Base-by-base conservation (phyloP, 1,140 invertebrate species). In the Ladona fulva region DNA sequence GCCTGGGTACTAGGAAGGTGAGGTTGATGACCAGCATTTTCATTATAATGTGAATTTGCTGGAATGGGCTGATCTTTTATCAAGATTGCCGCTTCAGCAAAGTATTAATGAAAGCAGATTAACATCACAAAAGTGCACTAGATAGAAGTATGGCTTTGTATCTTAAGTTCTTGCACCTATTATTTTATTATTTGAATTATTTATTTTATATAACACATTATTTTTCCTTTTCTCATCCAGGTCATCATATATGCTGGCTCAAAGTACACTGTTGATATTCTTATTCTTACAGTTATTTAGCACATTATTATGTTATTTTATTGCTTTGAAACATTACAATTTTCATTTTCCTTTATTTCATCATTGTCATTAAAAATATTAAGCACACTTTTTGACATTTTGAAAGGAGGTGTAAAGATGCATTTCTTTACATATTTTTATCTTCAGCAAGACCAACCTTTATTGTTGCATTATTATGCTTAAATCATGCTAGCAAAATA, bases 241-340 rank as follows among this genome's bases (percentile, higher is more conserved):
- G 29, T 74, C 37, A 52, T 24, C 37, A 42, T 74, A 25, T n/a
- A 42, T 73, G 76, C 74, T 77, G 76, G 76, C 76, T 73, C 29
- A 81, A 86, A 85, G 81, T 84, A 83, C 80, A 80, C 74, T 80
- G 74, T 84, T 77, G 82, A 83, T 29, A 80, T 86, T n/a, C 24
- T 86, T 86, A 85, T 85, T 86, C 86, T 82, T 82, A 80, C 80
- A 79, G 24, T 52, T 74, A 37, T 37, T 37, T 37, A 37, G 29
- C 29, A 37, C 29, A 37, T 37, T 37, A 37, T 37, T 37, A 37
- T 37, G 1, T 37, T 37, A 37, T 37, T 37, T 37, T 8, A 37
- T 37, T 37, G 29, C 29, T 37, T 37, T 37, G 1, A 37, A 37
- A 37, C 29, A 37, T 37, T 37, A 8, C 29, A 37, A 37, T 37